Evolutionary conservation across 2,113 vertebrate species (phyloP).

Genomic region (Actenoides lindsayi): DNA sequence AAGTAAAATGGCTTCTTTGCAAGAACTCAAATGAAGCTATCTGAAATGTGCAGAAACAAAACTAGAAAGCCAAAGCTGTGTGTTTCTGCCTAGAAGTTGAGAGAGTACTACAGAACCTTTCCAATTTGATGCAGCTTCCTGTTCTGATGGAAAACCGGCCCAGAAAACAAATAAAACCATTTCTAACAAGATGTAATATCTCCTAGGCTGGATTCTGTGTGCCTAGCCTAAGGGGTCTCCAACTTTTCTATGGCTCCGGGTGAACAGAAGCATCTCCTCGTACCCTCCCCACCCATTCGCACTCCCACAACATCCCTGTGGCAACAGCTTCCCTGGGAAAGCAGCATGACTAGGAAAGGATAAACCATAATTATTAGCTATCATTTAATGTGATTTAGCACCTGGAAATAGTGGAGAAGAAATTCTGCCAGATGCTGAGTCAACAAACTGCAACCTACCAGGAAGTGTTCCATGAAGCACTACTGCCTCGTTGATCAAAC

Average conservation of each 20-base stretch:
- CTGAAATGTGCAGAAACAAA: not conserved
- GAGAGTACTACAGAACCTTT: not conserved
- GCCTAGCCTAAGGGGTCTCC: slow-evolving; percentile 49
- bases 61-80: not conserved
- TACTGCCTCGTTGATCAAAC: not conserved
- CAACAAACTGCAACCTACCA: not conserved
- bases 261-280: slow-evolving; percentile 16
- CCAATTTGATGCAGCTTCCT: not conserved
- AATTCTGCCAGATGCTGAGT: slow-evolving; percentile 27
- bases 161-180: not conserved
- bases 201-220: not conserved
- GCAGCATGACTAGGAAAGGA: slow-evolving; percentile 14
- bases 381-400: slow-evolving; percentile 56
- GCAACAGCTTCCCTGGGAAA: slow-evolving; percentile 65
- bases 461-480: not conserved
- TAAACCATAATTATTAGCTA: slow-evolving; percentile 59
- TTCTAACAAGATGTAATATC: not conserved
- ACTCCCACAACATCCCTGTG: slow-evolving; percentile 56
- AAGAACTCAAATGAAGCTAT: not conserved
- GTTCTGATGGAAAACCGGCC: not conserved
- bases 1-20: not conserved
- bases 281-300: slow-evolving; percentile 41
- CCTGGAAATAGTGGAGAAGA: slow-evolving; percentile 45
- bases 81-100: not conserved
- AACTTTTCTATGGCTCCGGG: slow-evolving; percentile 2